phyloP scores from a whole-genome alignment of 2,113 vertebrate species.

The Oophaga pumilio region DNA sequence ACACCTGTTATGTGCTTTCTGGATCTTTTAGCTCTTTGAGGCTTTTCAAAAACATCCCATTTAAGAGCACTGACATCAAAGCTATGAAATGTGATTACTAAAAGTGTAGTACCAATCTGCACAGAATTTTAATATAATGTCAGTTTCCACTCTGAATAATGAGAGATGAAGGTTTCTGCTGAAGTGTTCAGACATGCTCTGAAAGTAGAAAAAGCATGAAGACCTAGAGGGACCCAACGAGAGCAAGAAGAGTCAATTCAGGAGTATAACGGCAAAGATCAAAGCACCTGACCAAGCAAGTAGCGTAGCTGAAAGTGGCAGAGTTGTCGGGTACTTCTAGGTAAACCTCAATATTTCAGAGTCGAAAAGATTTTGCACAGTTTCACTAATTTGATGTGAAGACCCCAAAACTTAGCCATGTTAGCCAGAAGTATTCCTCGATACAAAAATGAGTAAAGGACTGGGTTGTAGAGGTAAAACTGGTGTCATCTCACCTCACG shows the following conservation, averaged over 20 bases:
- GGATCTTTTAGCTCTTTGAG: neutral
- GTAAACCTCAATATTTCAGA: neutral
- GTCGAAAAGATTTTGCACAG: neutral
- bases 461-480: constrained; percentile 55
- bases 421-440: constrained; percentile 30
- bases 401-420: constrained; percentile 10
- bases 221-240: constrained; percentile 16
- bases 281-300: constrained; percentile 32
- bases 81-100: neutral
- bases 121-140: neutral
- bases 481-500: constrained; percentile 55
- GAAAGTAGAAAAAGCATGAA: constrained; percentile 9
- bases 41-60: neutral
- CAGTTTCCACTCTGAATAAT: neutral
- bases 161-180: constrained; percentile 14
- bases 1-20: constrained; percentile 27
- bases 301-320: constrained; percentile 6
- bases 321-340: neutral
- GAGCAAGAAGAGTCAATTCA: neutral
- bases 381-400: neutral
- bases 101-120: neutral
- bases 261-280: constrained; percentile 6
- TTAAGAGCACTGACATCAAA: neutral
- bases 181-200: neutral
- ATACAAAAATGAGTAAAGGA: constrained; percentile 43